phyloP scores from a whole-genome alignment of 2,888 invertebrate genomes.

The Cataglyphis livida region DNA sequence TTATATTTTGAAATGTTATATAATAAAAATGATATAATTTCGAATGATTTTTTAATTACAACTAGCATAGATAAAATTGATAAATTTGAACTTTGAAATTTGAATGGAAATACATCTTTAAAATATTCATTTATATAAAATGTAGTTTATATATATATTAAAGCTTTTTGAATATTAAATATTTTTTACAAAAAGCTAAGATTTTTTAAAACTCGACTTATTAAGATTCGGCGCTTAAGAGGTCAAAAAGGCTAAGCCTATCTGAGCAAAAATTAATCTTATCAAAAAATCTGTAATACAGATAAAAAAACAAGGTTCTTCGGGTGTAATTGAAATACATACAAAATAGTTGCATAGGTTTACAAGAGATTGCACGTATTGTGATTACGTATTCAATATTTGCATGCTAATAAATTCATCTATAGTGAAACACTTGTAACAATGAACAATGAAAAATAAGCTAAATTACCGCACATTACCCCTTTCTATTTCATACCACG shows the following conservation, averaged over 20 bases:
- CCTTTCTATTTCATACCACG: not conserved
- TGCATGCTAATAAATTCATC: not conserved
- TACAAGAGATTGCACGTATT: not conserved
- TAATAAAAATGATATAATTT: no score
- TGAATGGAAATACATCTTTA: no score
- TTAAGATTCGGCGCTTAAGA: not conserved
- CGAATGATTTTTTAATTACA: no score
- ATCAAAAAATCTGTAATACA: not conserved
- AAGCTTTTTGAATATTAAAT: not conserved
- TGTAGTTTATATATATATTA: not conserved
- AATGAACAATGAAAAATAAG: slow-evolving; percentile 42
- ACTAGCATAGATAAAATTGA: no score
- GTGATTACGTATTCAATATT: slow-evolving; percentile 8
- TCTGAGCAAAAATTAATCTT: not conserved
- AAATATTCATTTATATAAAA: no score
- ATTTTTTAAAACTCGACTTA: not conserved
- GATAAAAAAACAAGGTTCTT: no score
- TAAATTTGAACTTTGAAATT: no score
- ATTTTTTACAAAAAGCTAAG: not conserved
- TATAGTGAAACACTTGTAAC: slow-evolving; percentile 16
- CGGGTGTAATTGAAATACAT: not conserved
- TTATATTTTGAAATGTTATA: no score
- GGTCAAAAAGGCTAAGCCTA: not conserved
- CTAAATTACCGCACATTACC: slow-evolving; percentile 9
- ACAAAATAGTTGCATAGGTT: not conserved